phyloP scores from a whole-genome alignment of 2,888 invertebrate genomes.

The Thymelicus lineola region DNA sequence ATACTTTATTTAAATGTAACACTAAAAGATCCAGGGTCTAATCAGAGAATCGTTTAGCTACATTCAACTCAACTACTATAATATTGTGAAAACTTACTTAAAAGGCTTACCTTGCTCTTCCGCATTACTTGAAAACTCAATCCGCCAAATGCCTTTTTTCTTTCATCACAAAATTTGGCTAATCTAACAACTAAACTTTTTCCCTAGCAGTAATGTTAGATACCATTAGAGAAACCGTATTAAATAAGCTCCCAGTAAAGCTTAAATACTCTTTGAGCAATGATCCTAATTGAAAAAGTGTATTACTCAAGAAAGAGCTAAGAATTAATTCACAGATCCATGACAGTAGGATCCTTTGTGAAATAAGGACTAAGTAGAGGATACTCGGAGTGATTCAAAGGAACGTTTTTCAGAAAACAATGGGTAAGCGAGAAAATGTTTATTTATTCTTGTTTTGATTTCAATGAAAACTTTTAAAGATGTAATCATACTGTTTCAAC shows the following conservation, averaged over 20 bases:
- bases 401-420: slow-evolving; percentile 25
- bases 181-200: slow-evolving; percentile 2
- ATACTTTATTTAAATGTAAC: too few species aligned
- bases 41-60: too few species aligned
- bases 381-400: slow-evolving; percentile 24
- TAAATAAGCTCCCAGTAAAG: slow-evolving; percentile 26
- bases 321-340: slow-evolving; percentile 31
- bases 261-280: slow-evolving; percentile 35
- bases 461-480: not conserved
- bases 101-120: too few species aligned
- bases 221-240: not conserved
- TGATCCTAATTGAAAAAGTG: slow-evolving; percentile 33
- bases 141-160: too few species aligned
- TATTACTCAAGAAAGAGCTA: slow-evolving; percentile 31
- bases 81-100: too few species aligned
- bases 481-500: too few species aligned
- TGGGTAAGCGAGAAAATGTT: not conserved
- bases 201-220: not conserved
- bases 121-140: too few species aligned
- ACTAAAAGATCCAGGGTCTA: too few species aligned
- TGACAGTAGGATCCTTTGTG: slow-evolving; percentile 24
- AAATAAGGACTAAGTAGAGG: slow-evolving; percentile 19
- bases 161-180: not conserved
- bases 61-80: too few species aligned
- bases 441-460: not conserved